phyloP scores from a whole-genome alignment of 2,797 vertebrate species.

The Ptychobarbus kaznakovi region DNA sequence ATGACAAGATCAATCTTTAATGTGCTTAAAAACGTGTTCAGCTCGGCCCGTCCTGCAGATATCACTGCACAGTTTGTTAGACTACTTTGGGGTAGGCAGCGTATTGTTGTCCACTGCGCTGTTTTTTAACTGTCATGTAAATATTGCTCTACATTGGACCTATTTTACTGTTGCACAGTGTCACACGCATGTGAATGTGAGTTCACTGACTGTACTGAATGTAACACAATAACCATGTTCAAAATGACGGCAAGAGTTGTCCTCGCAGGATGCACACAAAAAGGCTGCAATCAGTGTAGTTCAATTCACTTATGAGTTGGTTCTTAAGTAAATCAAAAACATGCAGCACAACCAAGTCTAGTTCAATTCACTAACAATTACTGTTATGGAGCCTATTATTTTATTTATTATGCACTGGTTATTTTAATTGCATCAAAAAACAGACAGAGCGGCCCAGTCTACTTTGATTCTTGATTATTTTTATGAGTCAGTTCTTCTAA shows the following conservation, averaged over 20 bases:
- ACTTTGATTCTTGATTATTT: no score
- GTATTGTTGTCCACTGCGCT: neutral
- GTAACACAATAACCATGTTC: neutral
- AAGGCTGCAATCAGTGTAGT: neutral
- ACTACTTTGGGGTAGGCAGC: neutral
- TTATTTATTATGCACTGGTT: neutral
- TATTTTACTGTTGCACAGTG: neutral
- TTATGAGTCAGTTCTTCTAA: no score
- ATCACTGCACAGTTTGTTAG: neutral
- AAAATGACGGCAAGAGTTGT: neutral
- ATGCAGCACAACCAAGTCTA: neutral
- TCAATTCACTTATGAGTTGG: neutral
- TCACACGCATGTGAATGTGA: neutral
- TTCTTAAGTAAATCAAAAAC: neutral
- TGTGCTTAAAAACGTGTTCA: neutral
- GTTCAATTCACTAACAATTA: neutral
- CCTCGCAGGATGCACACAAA: neutral
- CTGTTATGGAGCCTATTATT: no score
- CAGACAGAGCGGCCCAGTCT: neutral
- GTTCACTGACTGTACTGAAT: neutral
- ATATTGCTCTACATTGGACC: neutral
- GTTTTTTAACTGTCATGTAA: neutral
- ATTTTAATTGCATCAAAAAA: neutral
- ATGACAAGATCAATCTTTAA: neutral
- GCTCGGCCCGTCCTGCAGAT: neutral